Evolutionary conservation across 2,113 vertebrate species (phyloP), one percentile per base, ranked within the genome.

Genomic region (Cyprinus carpio): DNA sequence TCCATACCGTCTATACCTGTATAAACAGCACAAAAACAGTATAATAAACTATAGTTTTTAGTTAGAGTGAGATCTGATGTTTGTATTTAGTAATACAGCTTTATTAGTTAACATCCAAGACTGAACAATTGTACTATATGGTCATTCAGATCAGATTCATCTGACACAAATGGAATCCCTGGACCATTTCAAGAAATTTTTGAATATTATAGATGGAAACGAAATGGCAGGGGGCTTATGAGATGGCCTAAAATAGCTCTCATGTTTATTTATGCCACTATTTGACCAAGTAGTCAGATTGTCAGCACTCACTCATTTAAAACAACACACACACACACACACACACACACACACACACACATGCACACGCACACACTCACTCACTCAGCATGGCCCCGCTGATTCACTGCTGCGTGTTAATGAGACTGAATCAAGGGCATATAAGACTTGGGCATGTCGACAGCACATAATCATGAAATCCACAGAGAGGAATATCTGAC

Each of bases 1-100:
- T 98, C 97, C 94, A 99, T 97, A 83, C 95, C 95, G 2, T 96
- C 94, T 13, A 97, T 95, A 81, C 98, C 98, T 99, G 92, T 56
- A 65, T 4, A 20, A 40, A 65, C 54, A 69, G 64, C 74, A 37
- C 75, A 56, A 67, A 69, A 51, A 23, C 27, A 58, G 20, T 13
- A 51, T 56, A 49, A 31, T 51, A 37, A 11, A 49, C 3, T 13
- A 49, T n/a, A n/a, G n/a, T n/a, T n/a, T n/a, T n/a, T n/a, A n/a
- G n/a, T n/a, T n/a, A n/a, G n/a, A n/a, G n/a, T n/a, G n/a, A n/a
- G n/a, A n/a, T n/a, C n/a, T n/a, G n/a, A n/a, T n/a, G n/a, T n/a
- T n/a, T n/a, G n/a, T n/a, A n/a, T n/a, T n/a, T n/a, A n/a, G n/a
- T n/a, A n/a, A n/a, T n/a, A n/a, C 20, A 64, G 37, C 77, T 80